phyloP scores from a whole-genome alignment of 2,888 invertebrate species.

The Synanthedon myopaeformis region DNA sequence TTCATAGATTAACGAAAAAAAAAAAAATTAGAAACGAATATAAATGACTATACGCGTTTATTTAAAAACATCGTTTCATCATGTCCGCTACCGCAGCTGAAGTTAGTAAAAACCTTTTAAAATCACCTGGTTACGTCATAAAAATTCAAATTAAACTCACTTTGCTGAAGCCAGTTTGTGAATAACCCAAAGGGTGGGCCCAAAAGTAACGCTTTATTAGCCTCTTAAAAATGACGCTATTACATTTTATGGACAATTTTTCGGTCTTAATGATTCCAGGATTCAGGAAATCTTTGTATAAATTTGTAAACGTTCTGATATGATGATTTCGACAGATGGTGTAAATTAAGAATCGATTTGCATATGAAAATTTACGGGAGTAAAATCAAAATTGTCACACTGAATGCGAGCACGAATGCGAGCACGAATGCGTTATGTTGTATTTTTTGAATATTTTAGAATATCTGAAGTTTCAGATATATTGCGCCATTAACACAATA shows the following conservation, averaged over 20 bases:
- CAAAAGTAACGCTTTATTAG: constrained; percentile 21
- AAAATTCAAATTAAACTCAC: constrained; percentile 31
- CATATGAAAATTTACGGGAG: no score
- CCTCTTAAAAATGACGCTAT: constrained; percentile 16
- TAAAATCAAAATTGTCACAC: no score
- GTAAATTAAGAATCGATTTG: no score
- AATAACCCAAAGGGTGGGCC: constrained; percentile 17
- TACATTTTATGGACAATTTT: constrained; percentile 24
- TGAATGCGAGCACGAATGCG: no score
- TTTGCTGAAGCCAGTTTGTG: constrained; percentile 12
- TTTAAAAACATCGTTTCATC: constrained; percentile 4
- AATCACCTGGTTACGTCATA: constrained; percentile 28
- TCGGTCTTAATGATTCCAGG: constrained; percentile 16
- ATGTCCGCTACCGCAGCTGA: constrained; percentile 6
- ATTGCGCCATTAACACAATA: no score
- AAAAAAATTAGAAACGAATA: no score
- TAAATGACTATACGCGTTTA: no score
- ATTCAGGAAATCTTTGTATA: constrained; percentile 13
- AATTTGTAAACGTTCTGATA: background rate
- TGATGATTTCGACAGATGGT: no score
- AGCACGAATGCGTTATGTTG: no score
- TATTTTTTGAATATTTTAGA: no score
- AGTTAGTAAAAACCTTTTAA: constrained; percentile 11
- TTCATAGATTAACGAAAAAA: no score
- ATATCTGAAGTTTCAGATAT: no score